Conservation (phyloP, 2,113 vertebrate species). For the Gavialis gangeticus region DNA sequence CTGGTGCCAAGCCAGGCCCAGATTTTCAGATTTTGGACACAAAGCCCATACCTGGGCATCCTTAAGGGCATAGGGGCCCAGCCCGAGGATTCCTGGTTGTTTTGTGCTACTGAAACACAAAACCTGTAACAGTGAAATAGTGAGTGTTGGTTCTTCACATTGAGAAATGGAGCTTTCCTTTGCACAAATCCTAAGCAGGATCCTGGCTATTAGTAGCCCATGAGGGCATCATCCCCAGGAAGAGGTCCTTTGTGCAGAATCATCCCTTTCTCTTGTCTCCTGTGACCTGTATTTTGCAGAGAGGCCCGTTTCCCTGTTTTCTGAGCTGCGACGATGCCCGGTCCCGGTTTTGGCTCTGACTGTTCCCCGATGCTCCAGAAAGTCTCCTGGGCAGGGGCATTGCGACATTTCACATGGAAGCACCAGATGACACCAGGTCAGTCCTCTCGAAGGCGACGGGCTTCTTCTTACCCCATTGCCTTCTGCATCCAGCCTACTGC, state of each 20-base stretch:
- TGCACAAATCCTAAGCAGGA: neutral
- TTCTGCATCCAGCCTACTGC: neutral
- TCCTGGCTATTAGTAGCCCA: neutral
- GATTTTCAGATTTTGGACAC: too few species aligned
- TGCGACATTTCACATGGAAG: accelerated
- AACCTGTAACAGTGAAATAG: neutral
- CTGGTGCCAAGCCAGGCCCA: too few species aligned
- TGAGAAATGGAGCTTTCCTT: neutral
- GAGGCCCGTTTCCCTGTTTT: neutral
- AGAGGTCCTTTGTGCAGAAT: neutral
- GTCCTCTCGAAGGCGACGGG: neutral
- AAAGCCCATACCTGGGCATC: too few species aligned
- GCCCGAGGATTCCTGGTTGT: too few species aligned
- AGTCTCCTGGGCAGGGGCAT: accelerated
- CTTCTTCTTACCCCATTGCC: neutral
- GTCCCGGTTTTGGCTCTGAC: neutral
- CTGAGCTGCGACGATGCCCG: accelerated
- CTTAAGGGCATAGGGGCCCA: too few species aligned
- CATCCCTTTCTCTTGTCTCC: accelerated
- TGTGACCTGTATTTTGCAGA: accelerated
- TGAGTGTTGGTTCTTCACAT: neutral
- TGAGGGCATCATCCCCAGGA: neutral
- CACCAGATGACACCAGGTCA: neutral
- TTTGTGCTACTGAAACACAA: too few species aligned
- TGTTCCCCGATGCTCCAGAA: accelerated